Evolutionary conservation across 2,113 vertebrate species (phyloP).

Genomic region (Illadopsis cleaveri): DNA sequence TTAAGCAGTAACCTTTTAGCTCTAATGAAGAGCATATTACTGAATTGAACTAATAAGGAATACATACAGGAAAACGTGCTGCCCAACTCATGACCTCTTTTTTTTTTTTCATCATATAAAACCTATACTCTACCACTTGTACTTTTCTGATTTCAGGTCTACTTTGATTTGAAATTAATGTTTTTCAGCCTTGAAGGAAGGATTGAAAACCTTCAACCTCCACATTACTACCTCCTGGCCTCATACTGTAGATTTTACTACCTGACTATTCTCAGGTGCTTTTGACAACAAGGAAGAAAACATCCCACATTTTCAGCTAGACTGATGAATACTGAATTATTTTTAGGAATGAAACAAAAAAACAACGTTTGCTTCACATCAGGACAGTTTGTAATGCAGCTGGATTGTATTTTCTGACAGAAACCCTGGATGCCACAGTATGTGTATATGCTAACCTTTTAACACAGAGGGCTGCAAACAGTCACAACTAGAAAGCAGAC

Average conservation of each 20-base stretch:
- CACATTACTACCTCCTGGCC: not conserved
- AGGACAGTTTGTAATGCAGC: not conserved
- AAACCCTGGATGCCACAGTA: not conserved
- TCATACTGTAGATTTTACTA: not conserved
- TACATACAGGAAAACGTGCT: not conserved
- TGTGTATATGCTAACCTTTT: accelerated
- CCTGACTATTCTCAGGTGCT: not conserved
- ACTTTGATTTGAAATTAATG: not conserved
- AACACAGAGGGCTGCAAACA: not conserved
- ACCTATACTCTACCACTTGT: not conserved
- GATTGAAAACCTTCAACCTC: not conserved
- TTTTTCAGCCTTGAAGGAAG: not conserved
- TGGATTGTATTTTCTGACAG: not conserved
- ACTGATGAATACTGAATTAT: not conserved
- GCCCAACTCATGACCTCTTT: not conserved
- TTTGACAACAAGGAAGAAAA: not conserved
- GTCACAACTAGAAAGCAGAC: not conserved
- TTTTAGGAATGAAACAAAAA: not conserved
- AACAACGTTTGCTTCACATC: not conserved
- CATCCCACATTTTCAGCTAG: not conserved
- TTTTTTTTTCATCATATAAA: not conserved
- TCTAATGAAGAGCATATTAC: not conserved
- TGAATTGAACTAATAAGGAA: not conserved
- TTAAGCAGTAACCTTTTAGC: not conserved
- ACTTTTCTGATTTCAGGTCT: not conserved